Evolutionary conservation across 2,888 invertebrate species (phyloP).

Genomic region (Nomada flava): DNA sequence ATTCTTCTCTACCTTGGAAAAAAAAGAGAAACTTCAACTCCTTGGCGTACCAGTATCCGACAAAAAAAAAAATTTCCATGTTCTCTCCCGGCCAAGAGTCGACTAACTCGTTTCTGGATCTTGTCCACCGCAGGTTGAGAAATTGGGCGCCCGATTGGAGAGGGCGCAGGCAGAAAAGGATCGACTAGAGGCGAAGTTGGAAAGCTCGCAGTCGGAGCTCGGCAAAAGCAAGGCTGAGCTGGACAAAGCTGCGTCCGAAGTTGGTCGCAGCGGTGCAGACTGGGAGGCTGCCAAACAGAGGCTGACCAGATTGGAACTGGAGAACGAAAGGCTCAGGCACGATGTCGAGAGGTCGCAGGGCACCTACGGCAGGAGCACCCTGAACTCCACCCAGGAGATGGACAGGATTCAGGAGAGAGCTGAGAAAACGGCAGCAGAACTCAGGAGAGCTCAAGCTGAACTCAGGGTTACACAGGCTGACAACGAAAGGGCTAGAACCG

Average conservation of each 20-base stretch:
- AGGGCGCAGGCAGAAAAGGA: conserved; percentile 96
- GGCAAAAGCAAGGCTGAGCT: conserved; percentile 97
- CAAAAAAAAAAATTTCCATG: neutral
- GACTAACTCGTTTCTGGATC: neutral
- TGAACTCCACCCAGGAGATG: conserved; percentile 93
- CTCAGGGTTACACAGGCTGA: conserved; percentile 96
- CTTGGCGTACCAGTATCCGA: neutral
- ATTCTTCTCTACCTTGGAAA: neutral
- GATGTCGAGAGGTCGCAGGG: conserved; percentile 94
- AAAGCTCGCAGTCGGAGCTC: conserved; percentile 96
- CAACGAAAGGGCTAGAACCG: conserved; percentile 93
- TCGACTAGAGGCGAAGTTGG: conserved; percentile 94
- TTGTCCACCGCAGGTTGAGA: conserved; percentile 87
- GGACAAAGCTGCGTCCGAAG: conserved; percentile 95
- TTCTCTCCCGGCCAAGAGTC: neutral
- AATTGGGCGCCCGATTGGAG: conserved; percentile 93
- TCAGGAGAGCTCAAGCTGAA: conserved; percentile 95
- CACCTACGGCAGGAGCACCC: conserved; percentile 92
- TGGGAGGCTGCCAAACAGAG: conserved; percentile 95
- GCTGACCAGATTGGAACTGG: conserved; percentile 93
- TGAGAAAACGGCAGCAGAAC: conserved; percentile 93
- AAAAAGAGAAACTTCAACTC: neutral
- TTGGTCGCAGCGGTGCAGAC: conserved; percentile 94
- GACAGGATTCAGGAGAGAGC: conserved; percentile 93
- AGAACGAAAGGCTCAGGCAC: conserved; percentile 94